Percentiles rank a stretch among this genome's conserved stretches.
These are phyloP conservation scores for Suricata suricatta DNA, from an alignment of 2,113 vertebrate genomes.

Conservation along the genomic window DNA sequence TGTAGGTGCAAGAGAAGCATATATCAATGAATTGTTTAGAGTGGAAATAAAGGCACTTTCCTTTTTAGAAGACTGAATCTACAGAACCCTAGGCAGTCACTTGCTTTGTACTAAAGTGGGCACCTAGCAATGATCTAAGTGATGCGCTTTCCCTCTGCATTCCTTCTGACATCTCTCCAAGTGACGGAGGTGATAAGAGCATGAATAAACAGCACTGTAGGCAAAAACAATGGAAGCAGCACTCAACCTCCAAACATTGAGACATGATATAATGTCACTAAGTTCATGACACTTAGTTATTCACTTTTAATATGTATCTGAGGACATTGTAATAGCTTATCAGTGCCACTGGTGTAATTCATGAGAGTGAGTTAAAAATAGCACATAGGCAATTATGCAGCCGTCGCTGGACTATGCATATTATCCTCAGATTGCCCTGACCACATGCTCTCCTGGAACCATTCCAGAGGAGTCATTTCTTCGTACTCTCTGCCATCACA, in stretches of 20 bases:
- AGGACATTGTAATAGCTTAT: conserved; percentile 31
- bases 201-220: background rate
- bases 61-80: conserved; percentile 9
- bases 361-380: conserved; percentile 68
- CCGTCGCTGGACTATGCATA: conserved; percentile 6
- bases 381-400: conserved; percentile 34
- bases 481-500: background rate
- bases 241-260: conserved; percentile 19
- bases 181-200: background rate
- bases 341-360: background rate
- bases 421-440: conserved; percentile 21
- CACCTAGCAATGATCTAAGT: background rate
- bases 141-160: background rate
- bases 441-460: conserved; percentile 13
- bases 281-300: conserved; percentile 38
- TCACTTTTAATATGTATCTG: conserved; percentile 45
- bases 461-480: conserved; percentile 48
- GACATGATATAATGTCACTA: background rate
- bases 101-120: background rate
- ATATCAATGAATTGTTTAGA: background rate
- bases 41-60: background rate
- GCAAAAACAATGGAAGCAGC: background rate
- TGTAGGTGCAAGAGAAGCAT: background rate
- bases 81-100: background rate
- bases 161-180: background rate